phyloP scores from a whole-genome alignment of 2,888 invertebrate genomes.

The Calameuta pallipes region DNA sequence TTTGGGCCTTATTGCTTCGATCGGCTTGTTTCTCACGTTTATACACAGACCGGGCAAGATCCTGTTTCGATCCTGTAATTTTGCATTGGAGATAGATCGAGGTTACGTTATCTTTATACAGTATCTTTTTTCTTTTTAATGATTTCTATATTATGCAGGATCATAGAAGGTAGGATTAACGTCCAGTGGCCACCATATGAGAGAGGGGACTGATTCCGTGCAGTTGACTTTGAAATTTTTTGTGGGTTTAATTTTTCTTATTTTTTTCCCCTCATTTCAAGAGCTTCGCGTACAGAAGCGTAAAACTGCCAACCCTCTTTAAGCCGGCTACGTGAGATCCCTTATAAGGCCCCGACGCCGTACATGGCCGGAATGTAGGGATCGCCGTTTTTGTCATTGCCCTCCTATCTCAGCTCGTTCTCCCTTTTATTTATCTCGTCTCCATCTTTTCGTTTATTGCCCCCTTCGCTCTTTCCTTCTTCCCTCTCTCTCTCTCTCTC shows the following conservation, averaged over 20 bases:
- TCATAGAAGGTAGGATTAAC: too few relatives aligned
- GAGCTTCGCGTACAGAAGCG: conserved; percentile 39
- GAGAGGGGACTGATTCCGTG: too few relatives aligned
- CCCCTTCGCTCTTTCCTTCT: background rate
- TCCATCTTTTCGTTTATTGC: conserved; percentile 13
- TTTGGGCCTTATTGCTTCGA: background rate
- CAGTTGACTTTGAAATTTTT: too few relatives aligned
- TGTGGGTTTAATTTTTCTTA: too few relatives aligned
- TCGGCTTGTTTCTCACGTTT: background rate
- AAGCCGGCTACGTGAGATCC: conserved; percentile 41
- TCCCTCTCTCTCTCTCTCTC: conserved; percentile 10
- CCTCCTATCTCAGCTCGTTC: conserved; percentile 17
- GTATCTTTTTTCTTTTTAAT: too few relatives aligned
- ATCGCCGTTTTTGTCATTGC: conserved; percentile 63
- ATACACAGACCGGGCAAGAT: too few relatives aligned
- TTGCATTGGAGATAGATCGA: too few relatives aligned
- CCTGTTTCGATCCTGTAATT: too few relatives aligned
- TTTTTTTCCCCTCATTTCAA: too few relatives aligned
- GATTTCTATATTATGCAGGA: too few relatives aligned
- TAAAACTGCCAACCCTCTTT: conserved; percentile 42
- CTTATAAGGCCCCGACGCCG: conserved; percentile 58
- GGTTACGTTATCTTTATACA: too few relatives aligned
- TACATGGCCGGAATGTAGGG: conserved; percentile 64
- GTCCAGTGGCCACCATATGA: too few relatives aligned
- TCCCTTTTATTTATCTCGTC: conserved; percentile 22